Conservation (phyloP, 2,113 vertebrate species). For the Python bivittatus region DNA sequence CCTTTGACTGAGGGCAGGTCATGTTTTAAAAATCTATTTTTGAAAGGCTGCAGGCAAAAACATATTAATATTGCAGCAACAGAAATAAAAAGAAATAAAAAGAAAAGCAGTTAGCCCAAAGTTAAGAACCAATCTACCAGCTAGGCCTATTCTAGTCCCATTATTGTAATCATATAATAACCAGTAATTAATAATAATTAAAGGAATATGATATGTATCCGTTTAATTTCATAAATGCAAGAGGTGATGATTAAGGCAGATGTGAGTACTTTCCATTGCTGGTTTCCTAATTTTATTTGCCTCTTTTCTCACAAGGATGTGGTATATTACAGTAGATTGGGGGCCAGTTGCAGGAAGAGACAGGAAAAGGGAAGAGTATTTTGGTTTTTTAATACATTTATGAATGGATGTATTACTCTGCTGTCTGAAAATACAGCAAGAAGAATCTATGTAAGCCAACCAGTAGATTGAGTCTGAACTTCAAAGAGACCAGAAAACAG, state of each 20-base stretch:
- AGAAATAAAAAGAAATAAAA: background rate
- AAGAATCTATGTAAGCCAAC: no score
- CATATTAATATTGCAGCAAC: background rate
- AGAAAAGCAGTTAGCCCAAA: background rate
- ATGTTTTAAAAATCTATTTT: background rate
- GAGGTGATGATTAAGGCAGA: background rate
- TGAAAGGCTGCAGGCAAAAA: background rate
- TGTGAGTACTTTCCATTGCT: background rate
- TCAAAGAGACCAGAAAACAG: background rate
- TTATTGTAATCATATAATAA: background rate
- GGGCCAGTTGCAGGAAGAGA: background rate
- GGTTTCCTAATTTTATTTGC: background rate
- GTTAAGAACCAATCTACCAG: background rate
- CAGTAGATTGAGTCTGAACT: background rate
- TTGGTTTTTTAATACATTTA: background rate
- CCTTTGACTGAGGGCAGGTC: background rate
- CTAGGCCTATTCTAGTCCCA: background rate
- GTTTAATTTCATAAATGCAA: background rate
- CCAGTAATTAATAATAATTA: background rate
- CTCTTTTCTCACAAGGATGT: background rate
- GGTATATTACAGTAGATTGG: background rate
- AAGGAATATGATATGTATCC: background rate
- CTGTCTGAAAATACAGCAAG: background rate
- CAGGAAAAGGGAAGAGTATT: background rate
- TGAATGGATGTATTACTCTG: background rate